A percentile compares a stretch with the other conserved stretches of the same genome.
Evolutionary conservation across 2,113 vertebrate species (phyloP).

Genomic region (Hemichromis elongatus): DNA sequence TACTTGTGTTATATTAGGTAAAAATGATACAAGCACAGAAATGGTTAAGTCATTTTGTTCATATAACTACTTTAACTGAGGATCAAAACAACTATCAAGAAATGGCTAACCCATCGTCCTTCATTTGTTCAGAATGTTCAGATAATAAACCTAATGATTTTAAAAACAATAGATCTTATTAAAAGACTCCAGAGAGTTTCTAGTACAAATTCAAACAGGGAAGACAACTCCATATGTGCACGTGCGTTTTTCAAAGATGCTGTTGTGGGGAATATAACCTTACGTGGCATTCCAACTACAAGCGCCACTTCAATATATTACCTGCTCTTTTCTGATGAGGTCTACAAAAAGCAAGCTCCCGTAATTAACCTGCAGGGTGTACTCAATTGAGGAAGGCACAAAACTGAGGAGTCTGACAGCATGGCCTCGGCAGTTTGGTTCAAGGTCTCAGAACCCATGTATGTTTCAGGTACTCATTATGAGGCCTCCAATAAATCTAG

Average conservation of each 20-base stretch:
- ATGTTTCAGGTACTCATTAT: conserved; percentile 44
- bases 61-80: neutral
- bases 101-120: fast-evolving
- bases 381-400: conserved; percentile 7
- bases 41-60: neutral
- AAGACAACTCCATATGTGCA: neutral
- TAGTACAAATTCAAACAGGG: neutral
- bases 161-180: neutral
- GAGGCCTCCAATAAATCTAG: conserved; percentile 39
- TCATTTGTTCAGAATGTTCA: neutral
- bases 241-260: neutral
- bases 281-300: neutral
- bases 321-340: conserved; percentile 18
- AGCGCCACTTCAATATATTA: neutral
- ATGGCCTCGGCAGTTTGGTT: conserved; percentile 23
- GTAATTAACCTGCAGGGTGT: conserved; percentile 35
- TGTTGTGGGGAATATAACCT: neutral
- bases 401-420: conserved; percentile 15
- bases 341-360: conserved; percentile 10
- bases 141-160: neutral
- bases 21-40: neutral
- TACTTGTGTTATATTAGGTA: neutral
- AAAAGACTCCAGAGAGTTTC: neutral
- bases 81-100: neutral
- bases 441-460: conserved; percentile 42